phyloP scores from a whole-genome alignment of 1,140 invertebrate species.

The Zaprionus davidi region DNA sequence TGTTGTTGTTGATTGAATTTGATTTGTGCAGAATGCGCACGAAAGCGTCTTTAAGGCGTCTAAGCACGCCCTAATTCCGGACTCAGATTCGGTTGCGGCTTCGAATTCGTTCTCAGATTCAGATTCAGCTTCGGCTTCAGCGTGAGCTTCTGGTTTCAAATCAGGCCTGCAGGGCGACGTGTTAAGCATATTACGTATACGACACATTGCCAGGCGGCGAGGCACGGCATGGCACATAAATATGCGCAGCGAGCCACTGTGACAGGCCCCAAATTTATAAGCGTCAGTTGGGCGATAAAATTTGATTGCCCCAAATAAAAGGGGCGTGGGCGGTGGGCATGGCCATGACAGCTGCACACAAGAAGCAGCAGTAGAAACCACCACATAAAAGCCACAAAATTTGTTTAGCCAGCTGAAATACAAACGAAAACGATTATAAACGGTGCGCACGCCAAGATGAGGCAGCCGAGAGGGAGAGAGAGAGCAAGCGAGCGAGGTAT shows the following conservation, averaged over 20 bases:
- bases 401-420: constrained; percentile 42
- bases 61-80: constrained; percentile 13
- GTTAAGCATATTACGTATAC: constrained; percentile 73
- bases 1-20: constrained; percentile 65
- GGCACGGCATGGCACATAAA: constrained; percentile 51
- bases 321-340: constrained; percentile 1
- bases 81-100: not conserved
- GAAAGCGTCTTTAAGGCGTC: constrained; percentile 42
- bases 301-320: constrained; percentile 76
- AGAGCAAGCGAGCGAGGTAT: not conserved
- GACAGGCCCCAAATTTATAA: constrained; percentile 72
- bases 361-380: not conserved
- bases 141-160: constrained; percentile 16
- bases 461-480: not conserved
- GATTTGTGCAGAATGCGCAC: constrained; percentile 46
- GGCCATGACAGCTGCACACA: constrained; percentile 17
- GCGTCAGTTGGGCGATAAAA: constrained; percentile 76
- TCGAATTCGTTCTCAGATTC: not conserved
- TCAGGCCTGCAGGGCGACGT: constrained; percentile 44
- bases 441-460: constrained; percentile 1
- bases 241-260: constrained; percentile 55
- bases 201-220: constrained; percentile 31
- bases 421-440: constrained; percentile 37
- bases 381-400: constrained; percentile 41
- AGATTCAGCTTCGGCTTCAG: not conserved